Base-by-base conservation (phyloP, 1,140 invertebrate genomes). In the Hylyphantes graminicola region DNA sequence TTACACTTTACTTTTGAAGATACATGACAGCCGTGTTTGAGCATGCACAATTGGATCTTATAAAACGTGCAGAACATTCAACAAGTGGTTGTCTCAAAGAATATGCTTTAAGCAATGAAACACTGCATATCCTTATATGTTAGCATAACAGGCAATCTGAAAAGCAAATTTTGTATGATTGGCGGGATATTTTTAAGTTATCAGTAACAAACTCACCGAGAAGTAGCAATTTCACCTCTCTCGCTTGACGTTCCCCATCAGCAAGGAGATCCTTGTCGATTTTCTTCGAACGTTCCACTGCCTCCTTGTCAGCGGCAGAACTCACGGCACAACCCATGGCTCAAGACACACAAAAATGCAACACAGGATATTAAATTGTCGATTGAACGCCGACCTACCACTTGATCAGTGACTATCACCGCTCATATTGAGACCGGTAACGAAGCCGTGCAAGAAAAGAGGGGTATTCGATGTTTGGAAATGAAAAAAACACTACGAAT, bases 171-270 rank as follows among this genome's bases (percentile, higher is more conserved):
- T 0, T 11, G 17, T 9, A 21, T 3, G n/a, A n/a, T 19, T 61
- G 12, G 15, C 8, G 17, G 50, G 6, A 64, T 5, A 13, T 64
- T 78, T 35, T 76, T 57, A 7, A 4, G 50, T 54, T n/a, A 17
- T 75, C 35, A 72, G 63, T 48, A 57, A 19, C 1, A n/a, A 57
- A 83, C 91, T 91, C 91, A 96, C 95, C 96, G 85, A 97, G 91
- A 76, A 97, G 90, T 67, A 97, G 91, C 74, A 97, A 92, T 91
- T 97, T 97, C 87, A 97, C 95, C 93, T 97, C 95, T 87, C 94
- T 93, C 55, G 95, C 93, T 84, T 94, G 93, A 86, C 93, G 92
- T 91, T 96, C 95, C 86, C 94, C 94, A 93, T 96, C 95, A 70
- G 93, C 93, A 87, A 94, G 89, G 50, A 97, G 90, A 89, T 94